Base-by-base conservation (phyloP, 2,888 invertebrate species). In the Thumatha senex region DNA sequence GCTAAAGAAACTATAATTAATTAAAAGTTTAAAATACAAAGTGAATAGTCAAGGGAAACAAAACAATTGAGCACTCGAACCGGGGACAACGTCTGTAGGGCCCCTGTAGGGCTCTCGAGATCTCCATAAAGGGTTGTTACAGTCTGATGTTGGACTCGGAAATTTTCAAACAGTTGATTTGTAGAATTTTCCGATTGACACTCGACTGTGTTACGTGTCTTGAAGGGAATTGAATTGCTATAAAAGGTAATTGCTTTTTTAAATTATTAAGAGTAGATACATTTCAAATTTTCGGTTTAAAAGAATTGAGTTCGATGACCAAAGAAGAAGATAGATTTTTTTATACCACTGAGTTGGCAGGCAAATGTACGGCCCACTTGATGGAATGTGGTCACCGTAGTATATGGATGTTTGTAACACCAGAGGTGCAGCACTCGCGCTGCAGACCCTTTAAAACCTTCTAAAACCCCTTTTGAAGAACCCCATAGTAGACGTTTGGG, bases 81-180 rank as follows among this genome's bases (percentile, higher is more conserved):
- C 67, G 68, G 73, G 77, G 76, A 73, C 78, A 70, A 56, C 67
- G 68, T 69, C 68, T 65, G 69, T 73, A 60, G 67, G 53, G 51
- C 40, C 11, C 31, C 59, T 49, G 52, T 70, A 80, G 72, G 71
- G 63, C 57, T 58, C 78, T 54, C 49, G 72, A 79, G 64, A 61
- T 70, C 53, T 77, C 42, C 51, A 54, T 75, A 85, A 89, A 89
- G 89, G 89, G 88, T 89, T 89, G 89, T 87, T 84, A 82, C 84
- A 72, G 78, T 75, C 79, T 72, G 52, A 66, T 61, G 66, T 63
- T 48, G 54, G 58, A 56, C 66, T 63, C 74, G 74, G 73, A 68
- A 76, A 80, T 82, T 83, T 86, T 81, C 84, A 82, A 82, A 82
- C 82, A 77, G 80, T 83, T 86, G 85, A 86, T 87, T 87, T 87